Base-by-base conservation (phyloP, 2,797 vertebrate species). In the Chaunax sp. region DNA sequence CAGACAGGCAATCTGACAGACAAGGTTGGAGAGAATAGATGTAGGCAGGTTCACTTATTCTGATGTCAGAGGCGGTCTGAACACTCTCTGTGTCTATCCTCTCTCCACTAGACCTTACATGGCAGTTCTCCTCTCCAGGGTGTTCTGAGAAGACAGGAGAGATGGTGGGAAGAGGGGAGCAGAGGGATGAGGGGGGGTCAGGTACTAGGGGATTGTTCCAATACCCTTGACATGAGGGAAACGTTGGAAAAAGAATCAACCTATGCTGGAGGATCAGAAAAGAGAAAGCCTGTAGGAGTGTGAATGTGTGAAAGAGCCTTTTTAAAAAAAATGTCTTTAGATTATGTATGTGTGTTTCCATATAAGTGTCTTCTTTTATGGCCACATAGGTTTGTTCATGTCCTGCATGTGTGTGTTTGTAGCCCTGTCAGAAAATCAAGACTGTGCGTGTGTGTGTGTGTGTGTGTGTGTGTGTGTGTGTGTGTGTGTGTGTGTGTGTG, bases 41-140 rank as follows among this genome's bases (percentile, higher is more conserved):
- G 83, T 88, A 81, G 90, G 89, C 85, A 91, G 90, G 86, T 89
- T 91, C 90, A 90, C 76, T 89, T 90, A 87, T 91, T 90, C 80
- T 62, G 72, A 77, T 87, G 90, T 89, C 88, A 86, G 82, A 84
- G 80, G 88, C 73, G 70, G 83, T 87, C 81, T 89, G 86, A 90
- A 87, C 64, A 59, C 82, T 90, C 80, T 66, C 81, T 54, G 77
- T 85, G 83, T 90, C 89, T 85, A 85, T 90, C 84, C 89, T 90
- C 85, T 90, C 88, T 90, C 87, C 87, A 90, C 80, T 71, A 88
- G 90, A 90, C 90, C 90, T 91, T 89, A 91, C 91, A 91, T 90
- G 91, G 90, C 90, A 91, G 86, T 84, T 91, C 85, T 81, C 67
- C 80, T 92, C 90, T 88, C 88, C 41, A 56, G 89, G 89, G 88